Percentiles rank a stretch among this genome's conserved stretches.
Evolutionary conservation across 2,113 vertebrate genomes (phyloP).

Genomic region (Nothocercus nigrocapillus): DNA sequence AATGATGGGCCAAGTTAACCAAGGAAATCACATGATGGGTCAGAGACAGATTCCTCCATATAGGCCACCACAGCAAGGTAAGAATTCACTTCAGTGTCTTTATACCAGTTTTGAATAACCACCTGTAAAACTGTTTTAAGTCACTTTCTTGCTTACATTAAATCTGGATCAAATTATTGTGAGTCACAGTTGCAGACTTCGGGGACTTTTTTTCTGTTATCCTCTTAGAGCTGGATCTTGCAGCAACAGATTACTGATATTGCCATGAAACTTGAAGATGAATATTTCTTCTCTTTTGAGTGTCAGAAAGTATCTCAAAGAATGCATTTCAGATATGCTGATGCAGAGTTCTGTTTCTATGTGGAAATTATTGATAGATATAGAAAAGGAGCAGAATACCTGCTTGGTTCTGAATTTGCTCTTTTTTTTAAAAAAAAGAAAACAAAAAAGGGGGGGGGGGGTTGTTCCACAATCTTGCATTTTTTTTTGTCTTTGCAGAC

Average conservation of each 20-base stretch:
- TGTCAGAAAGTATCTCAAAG: background rate
- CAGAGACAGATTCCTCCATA: constrained; percentile 99
- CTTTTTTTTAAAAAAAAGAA: background rate
- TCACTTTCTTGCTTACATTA: background rate
- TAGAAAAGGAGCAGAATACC: constrained; percentile 1
- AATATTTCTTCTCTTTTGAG: background rate
- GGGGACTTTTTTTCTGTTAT: constrained; percentile 12
- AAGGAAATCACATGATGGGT: constrained; percentile 96
- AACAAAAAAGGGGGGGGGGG: no score
- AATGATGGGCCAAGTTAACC: constrained; percentile 96
- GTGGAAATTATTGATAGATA: background rate
- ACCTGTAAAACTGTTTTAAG: background rate
- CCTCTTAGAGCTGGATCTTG: constrained; percentile 26
- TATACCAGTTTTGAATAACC: background rate
- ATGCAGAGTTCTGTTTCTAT: constrained; percentile 23
- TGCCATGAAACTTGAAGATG: background rate
- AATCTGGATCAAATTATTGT: background rate
- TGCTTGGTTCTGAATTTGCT: constrained; percentile 4
- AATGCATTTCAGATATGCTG: background rate
- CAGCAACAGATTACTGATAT: background rate
- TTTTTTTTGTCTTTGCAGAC: background rate
- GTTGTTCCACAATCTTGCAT: background rate
- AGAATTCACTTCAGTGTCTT: background rate
- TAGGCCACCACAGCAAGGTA: constrained; percentile 98
- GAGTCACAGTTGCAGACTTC: background rate